Conservation (phyloP, 1,140 invertebrate species). For the Stenopsyche tienmushanensis region DNA sequence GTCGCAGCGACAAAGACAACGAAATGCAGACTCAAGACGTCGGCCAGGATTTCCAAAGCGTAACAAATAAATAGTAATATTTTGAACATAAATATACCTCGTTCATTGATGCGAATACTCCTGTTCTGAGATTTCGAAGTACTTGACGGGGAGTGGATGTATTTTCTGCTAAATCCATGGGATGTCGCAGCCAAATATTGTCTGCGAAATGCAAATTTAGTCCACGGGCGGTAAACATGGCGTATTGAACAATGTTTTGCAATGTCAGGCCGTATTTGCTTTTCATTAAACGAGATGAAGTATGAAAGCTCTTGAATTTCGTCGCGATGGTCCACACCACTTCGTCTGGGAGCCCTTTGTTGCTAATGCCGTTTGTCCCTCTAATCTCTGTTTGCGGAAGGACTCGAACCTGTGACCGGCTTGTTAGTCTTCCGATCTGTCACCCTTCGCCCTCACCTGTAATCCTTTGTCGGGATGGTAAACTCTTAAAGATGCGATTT, state of each 20-base stretch:
- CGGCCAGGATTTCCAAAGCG: too few species aligned
- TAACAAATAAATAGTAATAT: too few species aligned
- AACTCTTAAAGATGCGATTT: conserved; percentile 2
- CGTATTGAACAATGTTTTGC: conserved; percentile 3
- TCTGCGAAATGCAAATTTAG: too few species aligned
- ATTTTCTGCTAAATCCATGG: not conserved
- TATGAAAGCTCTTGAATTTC: conserved; percentile 26
- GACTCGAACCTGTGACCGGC: conserved; percentile 31
- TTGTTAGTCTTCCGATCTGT: conserved; percentile 27
- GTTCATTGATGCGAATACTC: too few species aligned
- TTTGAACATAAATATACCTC: too few species aligned
- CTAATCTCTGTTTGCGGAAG: conserved; percentile 38
- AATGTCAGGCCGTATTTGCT: conserved; percentile 26
- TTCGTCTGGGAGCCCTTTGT: not conserved
- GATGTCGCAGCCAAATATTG: not conserved
- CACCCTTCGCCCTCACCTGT: conserved; percentile 10
- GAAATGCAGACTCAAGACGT: too few species aligned
- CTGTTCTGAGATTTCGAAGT: too few species aligned
- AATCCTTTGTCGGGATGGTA: too few species aligned
- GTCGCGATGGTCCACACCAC: not conserved
- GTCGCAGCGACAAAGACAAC: too few species aligned
- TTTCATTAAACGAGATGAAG: conserved; percentile 37
- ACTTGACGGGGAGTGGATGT: not conserved
- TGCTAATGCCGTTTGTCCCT: not conserved
- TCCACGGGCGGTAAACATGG: too few species aligned